These are phyloP conservation scores for Drosophila kanekoi DNA, from an alignment of 2,888 invertebrate genomes.

Conservation along the genomic window DNA sequence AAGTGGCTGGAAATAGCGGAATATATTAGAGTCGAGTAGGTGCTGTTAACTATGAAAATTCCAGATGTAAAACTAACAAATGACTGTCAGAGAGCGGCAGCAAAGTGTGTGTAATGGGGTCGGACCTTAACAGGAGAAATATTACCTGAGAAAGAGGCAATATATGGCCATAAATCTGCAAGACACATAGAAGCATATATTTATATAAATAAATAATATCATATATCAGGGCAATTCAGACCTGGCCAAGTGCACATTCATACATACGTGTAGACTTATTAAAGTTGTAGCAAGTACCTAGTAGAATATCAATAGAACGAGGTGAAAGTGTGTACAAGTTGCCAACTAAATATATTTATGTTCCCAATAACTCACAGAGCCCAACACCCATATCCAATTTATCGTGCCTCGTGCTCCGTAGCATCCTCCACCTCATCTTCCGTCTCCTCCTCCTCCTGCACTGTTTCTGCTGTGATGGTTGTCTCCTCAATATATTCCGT, in stretches of 20 bases:
- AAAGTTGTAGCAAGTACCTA: too few species aligned
- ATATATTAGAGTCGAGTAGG: not conserved
- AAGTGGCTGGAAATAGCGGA: not conserved
- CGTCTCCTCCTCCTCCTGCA: not conserved
- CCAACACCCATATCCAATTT: not conserved
- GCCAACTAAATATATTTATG: too few species aligned
- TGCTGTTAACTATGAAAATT: not conserved
- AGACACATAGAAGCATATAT: too few species aligned
- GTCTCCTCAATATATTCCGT: not conserved
- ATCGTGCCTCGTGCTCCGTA: too few species aligned
- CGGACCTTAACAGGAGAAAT: not conserved
- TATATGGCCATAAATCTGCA: too few species aligned
- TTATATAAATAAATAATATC: too few species aligned
- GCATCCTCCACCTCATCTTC: conserved; percentile 1
- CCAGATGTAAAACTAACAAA: not conserved
- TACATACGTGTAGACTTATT: too few species aligned
- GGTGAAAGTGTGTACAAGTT: too few species aligned
- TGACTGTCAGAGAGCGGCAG: not conserved
- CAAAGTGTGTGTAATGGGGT: not conserved
- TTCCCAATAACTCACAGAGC: not conserved
- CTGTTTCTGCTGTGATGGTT: not conserved
- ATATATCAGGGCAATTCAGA: too few species aligned
- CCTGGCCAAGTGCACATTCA: too few species aligned
- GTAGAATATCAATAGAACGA: not conserved
- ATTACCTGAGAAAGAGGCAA: too few species aligned